Evolutionary conservation across 2,888 invertebrate species (phyloP).

Genomic region (Druceiella hillmani): DNA sequence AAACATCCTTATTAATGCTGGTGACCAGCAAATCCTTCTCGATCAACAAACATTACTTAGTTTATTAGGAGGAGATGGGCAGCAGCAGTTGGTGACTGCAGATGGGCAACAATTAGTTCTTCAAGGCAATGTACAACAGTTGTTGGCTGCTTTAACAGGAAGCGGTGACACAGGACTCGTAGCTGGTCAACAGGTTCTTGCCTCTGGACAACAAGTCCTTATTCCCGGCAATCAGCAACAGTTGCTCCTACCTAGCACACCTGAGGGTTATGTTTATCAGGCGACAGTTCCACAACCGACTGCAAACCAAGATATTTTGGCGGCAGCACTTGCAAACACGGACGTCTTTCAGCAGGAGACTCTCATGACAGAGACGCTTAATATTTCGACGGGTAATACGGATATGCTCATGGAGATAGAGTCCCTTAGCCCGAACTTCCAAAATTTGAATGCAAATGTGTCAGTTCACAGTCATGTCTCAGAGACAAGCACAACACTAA

Average conservation of each 20-base stretch:
- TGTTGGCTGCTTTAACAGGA: conserved; percentile 24
- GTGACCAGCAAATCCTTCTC: conserved; percentile 41
- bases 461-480: conserved; percentile 57
- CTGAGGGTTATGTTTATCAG: conserved; percentile 17
- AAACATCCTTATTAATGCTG: conserved; percentile 35
- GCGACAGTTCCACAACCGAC: conserved; percentile 32
- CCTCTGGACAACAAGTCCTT: neutral
- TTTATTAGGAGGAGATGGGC: conserved; percentile 16
- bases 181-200: conserved; percentile 23
- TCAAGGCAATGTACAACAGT: conserved; percentile 25
- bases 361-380: conserved; percentile 30
- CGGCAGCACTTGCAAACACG: conserved; percentile 69
- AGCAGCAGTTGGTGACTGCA: conserved; percentile 29
- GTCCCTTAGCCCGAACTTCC: conserved; percentile 56
- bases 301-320: conserved; percentile 66
- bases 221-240: too few relatives aligned
- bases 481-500: conserved; percentile 69
- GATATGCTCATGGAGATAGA: conserved; percentile 36
- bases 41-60: conserved; percentile 26
- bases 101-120: conserved; percentile 29
- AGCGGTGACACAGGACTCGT: conserved; percentile 16
- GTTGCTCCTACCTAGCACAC: neutral
- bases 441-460: conserved; percentile 53
- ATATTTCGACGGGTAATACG: conserved; percentile 29
- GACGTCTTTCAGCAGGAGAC: conserved; percentile 61